Percentiles rank a stretch among this genome's conserved stretches.
phyloP scores from a whole-genome alignment of 2,113 vertebrate species.

The Andinoacara biseriatus region DNA sequence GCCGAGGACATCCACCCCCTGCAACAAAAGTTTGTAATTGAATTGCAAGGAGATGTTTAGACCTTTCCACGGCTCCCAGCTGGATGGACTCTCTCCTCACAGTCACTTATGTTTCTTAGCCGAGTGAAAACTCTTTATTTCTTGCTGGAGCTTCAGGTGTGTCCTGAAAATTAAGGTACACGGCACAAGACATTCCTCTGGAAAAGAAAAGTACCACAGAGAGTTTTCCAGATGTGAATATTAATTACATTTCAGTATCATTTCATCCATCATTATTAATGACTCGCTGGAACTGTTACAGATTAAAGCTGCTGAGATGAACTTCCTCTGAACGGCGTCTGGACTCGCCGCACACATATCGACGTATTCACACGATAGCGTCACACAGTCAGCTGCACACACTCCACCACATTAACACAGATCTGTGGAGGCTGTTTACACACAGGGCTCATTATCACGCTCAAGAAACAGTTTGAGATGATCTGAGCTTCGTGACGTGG shows the following conservation, averaged over 20 bases:
- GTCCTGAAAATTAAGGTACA: background rate
- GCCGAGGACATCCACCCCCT: background rate
- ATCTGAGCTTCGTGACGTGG: background rate
- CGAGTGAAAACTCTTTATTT: background rate
- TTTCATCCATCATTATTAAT: background rate
- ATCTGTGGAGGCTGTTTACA: background rate
- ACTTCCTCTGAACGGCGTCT: background rate
- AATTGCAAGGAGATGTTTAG: slow-evolving; percentile 5
- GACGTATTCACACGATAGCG: background rate
- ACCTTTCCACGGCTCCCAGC: background rate
- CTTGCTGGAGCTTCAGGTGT: background rate
- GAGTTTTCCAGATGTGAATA: background rate
- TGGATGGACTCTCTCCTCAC: background rate
- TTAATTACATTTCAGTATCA: background rate
- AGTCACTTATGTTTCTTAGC: background rate
- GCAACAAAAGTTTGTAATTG: slow-evolving; percentile 33
- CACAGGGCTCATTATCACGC: background rate
- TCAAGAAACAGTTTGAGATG: background rate
- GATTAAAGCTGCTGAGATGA: background rate
- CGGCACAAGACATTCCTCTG: background rate
- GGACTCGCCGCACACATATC: background rate
- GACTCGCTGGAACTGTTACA: background rate
- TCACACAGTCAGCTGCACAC: background rate
- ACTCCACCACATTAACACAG: background rate
- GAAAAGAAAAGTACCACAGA: background rate